Conservation (phyloP, 2,113 vertebrate genomes). For the Ailuropoda melanoleuca region DNA sequence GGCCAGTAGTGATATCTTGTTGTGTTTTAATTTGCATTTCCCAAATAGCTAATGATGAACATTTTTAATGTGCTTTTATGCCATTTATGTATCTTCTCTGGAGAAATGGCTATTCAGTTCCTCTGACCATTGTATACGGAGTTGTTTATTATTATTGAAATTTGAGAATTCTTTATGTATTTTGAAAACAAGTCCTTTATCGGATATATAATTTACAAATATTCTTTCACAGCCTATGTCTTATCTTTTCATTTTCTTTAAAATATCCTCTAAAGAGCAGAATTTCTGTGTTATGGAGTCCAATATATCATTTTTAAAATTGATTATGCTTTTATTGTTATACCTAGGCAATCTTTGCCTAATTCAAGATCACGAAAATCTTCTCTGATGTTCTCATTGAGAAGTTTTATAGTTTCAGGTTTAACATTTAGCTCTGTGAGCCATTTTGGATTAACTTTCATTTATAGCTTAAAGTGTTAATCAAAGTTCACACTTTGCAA, state of each 20-base stretch:
- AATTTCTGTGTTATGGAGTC: background rate
- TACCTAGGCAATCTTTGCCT: background rate
- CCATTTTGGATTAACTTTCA: background rate
- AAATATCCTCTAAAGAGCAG: background rate
- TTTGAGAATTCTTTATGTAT: background rate
- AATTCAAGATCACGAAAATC: background rate
- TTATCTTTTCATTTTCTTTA: background rate
- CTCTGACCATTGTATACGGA: background rate
- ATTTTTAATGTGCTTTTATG: background rate
- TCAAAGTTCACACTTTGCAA: background rate
- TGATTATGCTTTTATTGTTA: background rate
- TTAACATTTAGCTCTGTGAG: background rate
- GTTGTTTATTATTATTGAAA: background rate
- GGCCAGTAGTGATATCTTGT: background rate
- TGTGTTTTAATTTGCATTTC: background rate
- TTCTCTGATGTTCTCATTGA: background rate
- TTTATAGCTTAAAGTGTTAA: background rate
- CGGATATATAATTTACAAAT: background rate
- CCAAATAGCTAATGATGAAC: background rate
- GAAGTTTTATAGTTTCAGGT: background rate
- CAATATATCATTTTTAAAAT: background rate
- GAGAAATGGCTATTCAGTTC: background rate
- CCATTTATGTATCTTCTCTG: background rate
- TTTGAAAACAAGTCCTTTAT: background rate
- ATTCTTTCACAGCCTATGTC: background rate